Conservation (phyloP, 2,113 vertebrate species). For the Melanocharis versteri region DNA sequence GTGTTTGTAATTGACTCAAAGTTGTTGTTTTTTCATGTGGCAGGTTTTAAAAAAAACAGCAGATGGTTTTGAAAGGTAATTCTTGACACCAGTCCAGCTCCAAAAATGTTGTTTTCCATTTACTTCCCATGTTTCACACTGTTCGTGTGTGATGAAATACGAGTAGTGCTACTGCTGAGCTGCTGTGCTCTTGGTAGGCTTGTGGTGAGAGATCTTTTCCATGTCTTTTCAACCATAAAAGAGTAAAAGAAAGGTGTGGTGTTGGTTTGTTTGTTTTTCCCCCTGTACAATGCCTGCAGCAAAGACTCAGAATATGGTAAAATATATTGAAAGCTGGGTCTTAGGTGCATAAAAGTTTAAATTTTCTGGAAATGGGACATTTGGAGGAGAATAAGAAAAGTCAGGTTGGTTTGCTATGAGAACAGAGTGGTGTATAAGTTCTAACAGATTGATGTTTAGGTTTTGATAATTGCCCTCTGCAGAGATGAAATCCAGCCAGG, state of each 20-base stretch:
- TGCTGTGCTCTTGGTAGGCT: background rate
- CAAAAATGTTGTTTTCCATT: conserved; percentile 5
- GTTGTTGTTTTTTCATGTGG: conserved; percentile 1
- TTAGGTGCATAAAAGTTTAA: background rate
- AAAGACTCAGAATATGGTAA: background rate
- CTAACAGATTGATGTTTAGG: background rate
- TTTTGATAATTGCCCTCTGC: background rate
- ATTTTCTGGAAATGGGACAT: background rate
- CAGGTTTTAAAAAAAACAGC: background rate
- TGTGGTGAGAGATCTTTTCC: conserved; percentile 11
- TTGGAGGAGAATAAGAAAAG: background rate
- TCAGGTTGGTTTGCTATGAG: background rate
- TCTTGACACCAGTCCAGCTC: background rate
- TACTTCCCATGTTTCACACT: background rate
- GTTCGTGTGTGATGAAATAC: background rate
- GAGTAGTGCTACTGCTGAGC: background rate
- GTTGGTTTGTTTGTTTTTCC: background rate
- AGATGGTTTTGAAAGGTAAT: background rate
- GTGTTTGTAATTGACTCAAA: background rate
- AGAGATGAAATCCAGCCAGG: background rate
- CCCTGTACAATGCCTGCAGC: background rate
- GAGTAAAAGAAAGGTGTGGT: background rate
- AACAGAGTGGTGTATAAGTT: background rate
- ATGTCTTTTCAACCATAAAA: background rate
- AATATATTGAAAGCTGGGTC: background rate